phyloP scores from a whole-genome alignment of 2,797 vertebrate genomes.

The Tinamus major region DNA sequence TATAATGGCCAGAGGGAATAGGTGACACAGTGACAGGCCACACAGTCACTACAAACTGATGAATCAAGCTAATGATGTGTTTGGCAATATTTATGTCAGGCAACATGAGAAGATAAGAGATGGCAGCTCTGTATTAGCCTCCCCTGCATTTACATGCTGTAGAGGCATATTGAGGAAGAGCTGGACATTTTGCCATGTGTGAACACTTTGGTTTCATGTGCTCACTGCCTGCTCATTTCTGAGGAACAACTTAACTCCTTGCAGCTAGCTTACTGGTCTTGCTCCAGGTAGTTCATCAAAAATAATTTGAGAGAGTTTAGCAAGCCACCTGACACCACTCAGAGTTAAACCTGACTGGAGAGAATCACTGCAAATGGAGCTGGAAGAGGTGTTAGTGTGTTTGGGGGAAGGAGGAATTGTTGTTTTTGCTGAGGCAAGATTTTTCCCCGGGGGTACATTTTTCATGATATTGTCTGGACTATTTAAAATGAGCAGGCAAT shows the following conservation, averaged over 20 bases:
- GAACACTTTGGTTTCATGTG: not conserved
- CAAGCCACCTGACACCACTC: not conserved
- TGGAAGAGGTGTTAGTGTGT: not conserved
- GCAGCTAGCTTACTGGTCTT: not conserved
- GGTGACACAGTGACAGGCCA: not conserved
- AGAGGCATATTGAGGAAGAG: not conserved
- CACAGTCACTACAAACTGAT: not conserved
- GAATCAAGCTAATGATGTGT: not conserved
- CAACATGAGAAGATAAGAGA: not conserved
- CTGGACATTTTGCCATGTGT: not conserved
- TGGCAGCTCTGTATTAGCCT: not conserved
- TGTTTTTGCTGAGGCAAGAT: not conserved
- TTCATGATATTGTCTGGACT: not conserved
- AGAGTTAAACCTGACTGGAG: not conserved
- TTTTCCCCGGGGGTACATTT: not conserved
- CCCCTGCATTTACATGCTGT: not conserved
- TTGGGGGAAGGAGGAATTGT: not conserved
- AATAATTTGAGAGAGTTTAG: not conserved
- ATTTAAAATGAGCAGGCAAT: conserved; percentile 6
- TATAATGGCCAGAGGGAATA: not conserved
- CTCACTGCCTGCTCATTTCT: not conserved
- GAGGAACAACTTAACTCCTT: not conserved
- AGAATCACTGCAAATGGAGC: not conserved
- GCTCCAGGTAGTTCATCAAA: not conserved
- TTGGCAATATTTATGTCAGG: not conserved